phyloP scores from a whole-genome alignment of 2,113 vertebrate genomes.

The Numida meleagris region DNA sequence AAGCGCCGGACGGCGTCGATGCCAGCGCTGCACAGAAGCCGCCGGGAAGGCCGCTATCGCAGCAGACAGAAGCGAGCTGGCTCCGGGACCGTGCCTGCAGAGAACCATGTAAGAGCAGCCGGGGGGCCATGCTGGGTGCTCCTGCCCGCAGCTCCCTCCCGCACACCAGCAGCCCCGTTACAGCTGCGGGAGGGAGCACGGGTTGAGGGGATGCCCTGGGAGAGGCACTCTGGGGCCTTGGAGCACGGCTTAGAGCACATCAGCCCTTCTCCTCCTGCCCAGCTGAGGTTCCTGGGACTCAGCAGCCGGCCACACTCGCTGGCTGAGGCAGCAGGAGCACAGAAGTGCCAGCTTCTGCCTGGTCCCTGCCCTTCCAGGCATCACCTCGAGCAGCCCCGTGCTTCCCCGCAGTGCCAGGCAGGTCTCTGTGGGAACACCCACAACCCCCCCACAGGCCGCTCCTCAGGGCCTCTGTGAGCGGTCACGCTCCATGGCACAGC shows the following conservation, averaged over 20 bases:
- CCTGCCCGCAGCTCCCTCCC: too few relatives aligned
- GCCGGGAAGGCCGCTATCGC: background rate
- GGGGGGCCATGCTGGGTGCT: too few relatives aligned
- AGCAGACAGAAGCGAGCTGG: constrained; percentile 5
- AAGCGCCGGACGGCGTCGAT: fast-evolving
- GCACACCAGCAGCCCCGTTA: too few relatives aligned
- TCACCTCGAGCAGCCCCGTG: background rate
- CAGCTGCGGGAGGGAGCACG: too few relatives aligned
- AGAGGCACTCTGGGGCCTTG: background rate
- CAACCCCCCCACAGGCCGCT: too few relatives aligned
- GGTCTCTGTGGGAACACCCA: background rate
- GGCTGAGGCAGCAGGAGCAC: fast-evolving
- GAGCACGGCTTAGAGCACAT: background rate
- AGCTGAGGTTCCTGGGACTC: fast-evolving
- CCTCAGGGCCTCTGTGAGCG: fast-evolving
- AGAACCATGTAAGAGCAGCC: background rate
- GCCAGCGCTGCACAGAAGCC: fast-evolving
- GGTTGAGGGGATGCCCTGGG: too few relatives aligned
- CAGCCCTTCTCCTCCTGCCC: background rate
- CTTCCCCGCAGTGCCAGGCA: background rate
- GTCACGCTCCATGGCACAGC: background rate
- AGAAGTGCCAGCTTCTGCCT: background rate
- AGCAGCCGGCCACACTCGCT: background rate
- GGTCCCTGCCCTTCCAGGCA: background rate
- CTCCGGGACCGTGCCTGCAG: background rate